Evolutionary conservation across 2,113 vertebrate genomes (phyloP).

Genomic region (Parus major): DNA sequence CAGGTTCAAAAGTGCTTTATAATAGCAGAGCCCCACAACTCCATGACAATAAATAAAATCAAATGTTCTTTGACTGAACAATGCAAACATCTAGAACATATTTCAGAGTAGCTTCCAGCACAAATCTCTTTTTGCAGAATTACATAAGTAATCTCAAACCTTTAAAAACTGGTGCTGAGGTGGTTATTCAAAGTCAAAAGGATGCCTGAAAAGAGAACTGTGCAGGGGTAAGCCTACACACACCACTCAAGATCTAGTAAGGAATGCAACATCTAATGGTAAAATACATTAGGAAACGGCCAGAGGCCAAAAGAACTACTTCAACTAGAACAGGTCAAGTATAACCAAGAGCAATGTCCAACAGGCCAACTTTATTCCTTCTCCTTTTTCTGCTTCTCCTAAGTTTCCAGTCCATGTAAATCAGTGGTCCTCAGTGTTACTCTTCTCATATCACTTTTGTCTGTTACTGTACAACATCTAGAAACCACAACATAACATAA

Average conservation of each 20-base stretch:
- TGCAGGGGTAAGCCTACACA: background rate
- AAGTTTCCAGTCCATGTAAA: background rate
- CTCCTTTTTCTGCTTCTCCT: background rate
- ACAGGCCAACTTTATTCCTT: background rate
- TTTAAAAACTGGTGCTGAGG: background rate
- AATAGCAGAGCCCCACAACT: background rate
- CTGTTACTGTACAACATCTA: background rate
- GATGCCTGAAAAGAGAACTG: background rate
- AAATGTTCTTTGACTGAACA: background rate
- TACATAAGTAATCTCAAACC: background rate
- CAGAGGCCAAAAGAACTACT: conserved; percentile 12
- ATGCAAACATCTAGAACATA: background rate
- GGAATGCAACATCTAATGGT: background rate
- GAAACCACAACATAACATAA: background rate
- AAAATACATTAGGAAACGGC: conserved; percentile 12
- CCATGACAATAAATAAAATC: background rate
- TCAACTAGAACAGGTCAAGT: background rate
- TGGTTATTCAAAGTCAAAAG: background rate
- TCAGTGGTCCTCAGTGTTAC: background rate
- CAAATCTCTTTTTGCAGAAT: background rate
- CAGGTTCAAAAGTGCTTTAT: background rate
- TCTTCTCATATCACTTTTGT: background rate
- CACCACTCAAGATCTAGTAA: background rate
- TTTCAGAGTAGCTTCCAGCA: background rate
- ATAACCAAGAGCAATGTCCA: background rate